Conservation (phyloP, 1,140 invertebrate genomes). For the silkworm (Bombyx mori) region ASM3026992v2 NC_085113.1:7709001-7709500, state of each 20-base stretch:
- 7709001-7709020: not conserved
- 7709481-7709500: too few relatives aligned
- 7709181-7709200: conserved; percentile 19
- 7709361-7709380: conserved; percentile 13
- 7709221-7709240: conserved; percentile 11
- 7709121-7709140: conserved; percentile 8
- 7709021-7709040: not conserved
- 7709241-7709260: conserved; percentile 8
- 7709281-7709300: conserved; percentile 13
- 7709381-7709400: conserved; percentile 6
- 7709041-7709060: not conserved
- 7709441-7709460: conserved; percentile 13
- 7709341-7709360: conserved; percentile 10
- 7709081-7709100: conserved; percentile 20
- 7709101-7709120: conserved; percentile 8
- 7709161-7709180: conserved; percentile 9
- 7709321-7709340: conserved; percentile 15
- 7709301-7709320: conserved; percentile 17
- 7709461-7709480: not conserved
- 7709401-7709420: conserved; percentile 17
- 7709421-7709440: conserved; percentile 11
- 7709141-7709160: conserved; percentile 9
- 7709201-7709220: conserved; percentile 7
- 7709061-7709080: conserved; percentile 4
- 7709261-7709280: not conserved